Base-by-base conservation (phyloP, 2,113 vertebrate genomes). In the Geococcyx californianus region DNA sequence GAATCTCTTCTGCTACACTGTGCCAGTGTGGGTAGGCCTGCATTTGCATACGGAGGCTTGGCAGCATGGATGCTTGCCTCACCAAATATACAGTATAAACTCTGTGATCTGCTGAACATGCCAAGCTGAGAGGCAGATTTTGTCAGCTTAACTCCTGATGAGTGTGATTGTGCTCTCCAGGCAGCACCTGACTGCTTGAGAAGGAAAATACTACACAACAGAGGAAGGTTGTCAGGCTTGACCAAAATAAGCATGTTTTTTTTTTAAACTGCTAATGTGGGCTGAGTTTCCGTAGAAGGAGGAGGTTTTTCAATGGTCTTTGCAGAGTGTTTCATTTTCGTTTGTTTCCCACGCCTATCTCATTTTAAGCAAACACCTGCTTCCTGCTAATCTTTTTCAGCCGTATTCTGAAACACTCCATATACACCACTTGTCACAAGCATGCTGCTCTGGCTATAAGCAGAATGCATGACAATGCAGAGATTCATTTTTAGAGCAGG, bases 401-500 rank as follows among this genome's bases (percentile, higher is more conserved):
- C 11, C 26, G 0, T 67, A 58, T 59, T 88, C 59, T 89, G 67
- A 62, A 94, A 47, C 15, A 51, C 12, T 4, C 34, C 2, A 1
- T 44, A 6, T 64, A 42, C 16, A 77, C 10, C 60, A 52, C 64
- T 77, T 86, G 80, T 74, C 60, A 34, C 62, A 74, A 47, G 16
- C 56, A 31, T 25, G 47, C n/a, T 76, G 56, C 49, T 85, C 54
- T 56, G 33, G 38, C 74, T 75, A 4, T 64, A 52, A 75, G 47
- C 52, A 75, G 28, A 73, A 36, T 1, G 0, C 51, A 33, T 60
- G 66, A 52, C 54, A 44, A 84, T 13, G 5, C 24, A 69, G 45
- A 73, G 58, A 69, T 89, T 76, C 25, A 62, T 91, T 91, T 94
- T 82, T 73, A 89, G 58, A 92, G 25, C 67, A 94, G 81, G 62